Percentiles rank a stretch among this genome's conserved stretches.
phyloP scores from a whole-genome alignment of 2,888 invertebrate species.

The Unio pictorum region DNA sequence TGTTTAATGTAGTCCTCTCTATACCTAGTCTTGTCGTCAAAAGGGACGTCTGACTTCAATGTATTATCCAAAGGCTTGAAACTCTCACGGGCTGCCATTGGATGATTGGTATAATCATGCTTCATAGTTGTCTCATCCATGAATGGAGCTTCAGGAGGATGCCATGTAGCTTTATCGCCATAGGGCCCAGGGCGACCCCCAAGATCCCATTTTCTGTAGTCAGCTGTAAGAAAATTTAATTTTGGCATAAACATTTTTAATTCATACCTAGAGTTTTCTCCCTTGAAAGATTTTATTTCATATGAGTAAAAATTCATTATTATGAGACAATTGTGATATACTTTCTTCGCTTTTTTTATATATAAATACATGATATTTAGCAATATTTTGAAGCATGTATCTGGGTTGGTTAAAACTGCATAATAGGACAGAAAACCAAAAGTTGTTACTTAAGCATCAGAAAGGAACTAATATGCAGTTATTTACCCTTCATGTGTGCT shows the following conservation, averaged over 20 bases:
- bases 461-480: too few relatives aligned
- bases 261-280: too few relatives aligned
- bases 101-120: conserved; percentile 62
- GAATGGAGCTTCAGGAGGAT: conserved; percentile 63
- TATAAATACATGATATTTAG: too few relatives aligned
- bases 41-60: conserved; percentile 63
- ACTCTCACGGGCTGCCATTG: conserved; percentile 52
- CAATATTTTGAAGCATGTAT: too few relatives aligned
- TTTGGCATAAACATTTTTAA: neutral
- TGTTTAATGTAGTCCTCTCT: conserved; percentile 66
- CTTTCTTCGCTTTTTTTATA: too few relatives aligned
- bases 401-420: too few relatives aligned
- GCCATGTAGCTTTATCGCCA: conserved; percentile 49
- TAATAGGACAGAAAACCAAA: too few relatives aligned
- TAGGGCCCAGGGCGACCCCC: conserved; percentile 39
- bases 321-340: too few relatives aligned
- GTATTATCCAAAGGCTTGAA: conserved; percentile 64
- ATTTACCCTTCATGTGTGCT: too few relatives aligned
- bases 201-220: conserved; percentile 66
- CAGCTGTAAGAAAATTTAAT: conserved; percentile 49
- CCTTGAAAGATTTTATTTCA: too few relatives aligned
- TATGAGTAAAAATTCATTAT: too few relatives aligned
- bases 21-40: conserved; percentile 68
- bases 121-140: conserved; percentile 67
- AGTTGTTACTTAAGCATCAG: too few relatives aligned